Conservation (phyloP, 2,888 invertebrate genomes). For the Phragmatobia fuliginosa region DNA sequence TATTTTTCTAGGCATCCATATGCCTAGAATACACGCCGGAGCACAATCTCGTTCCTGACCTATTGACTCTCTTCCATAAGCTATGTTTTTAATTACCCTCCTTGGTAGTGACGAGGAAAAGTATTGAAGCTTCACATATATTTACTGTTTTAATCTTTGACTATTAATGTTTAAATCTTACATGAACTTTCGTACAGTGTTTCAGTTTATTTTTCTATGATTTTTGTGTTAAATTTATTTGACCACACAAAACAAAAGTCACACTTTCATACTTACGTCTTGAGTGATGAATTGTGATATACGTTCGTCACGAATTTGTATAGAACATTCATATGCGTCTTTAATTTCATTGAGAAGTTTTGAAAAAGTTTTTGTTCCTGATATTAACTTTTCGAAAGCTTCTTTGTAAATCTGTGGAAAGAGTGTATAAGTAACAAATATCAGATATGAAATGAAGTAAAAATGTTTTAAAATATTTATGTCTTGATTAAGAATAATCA, state of each 20-base stretch:
- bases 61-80: too few species aligned
- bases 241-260: not conserved
- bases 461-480: not conserved
- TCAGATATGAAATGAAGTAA: not conserved
- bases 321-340: constrained; percentile 73
- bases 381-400: constrained; percentile 70
- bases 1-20: too few species aligned
- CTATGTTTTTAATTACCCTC: too few species aligned
- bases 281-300: constrained; percentile 73
- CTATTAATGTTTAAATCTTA: too few species aligned
- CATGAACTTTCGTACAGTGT: too few species aligned
- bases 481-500: not conserved
- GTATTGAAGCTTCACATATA: too few species aligned
- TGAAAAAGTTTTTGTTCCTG: constrained; percentile 70
- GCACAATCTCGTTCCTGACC: too few species aligned
- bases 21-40: too few species aligned
- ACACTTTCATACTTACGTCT: constrained; percentile 68
- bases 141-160: too few species aligned
- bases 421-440: not conserved
- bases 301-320: constrained; percentile 72
- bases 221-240: not conserved
- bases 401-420: constrained; percentile 72
- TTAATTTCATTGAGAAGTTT: constrained; percentile 71
- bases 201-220: too few species aligned
- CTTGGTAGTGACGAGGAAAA: too few species aligned